phyloP scores from a whole-genome alignment of 2,113 vertebrate genomes.

The Poeciliopsis retropinna region DNA sequence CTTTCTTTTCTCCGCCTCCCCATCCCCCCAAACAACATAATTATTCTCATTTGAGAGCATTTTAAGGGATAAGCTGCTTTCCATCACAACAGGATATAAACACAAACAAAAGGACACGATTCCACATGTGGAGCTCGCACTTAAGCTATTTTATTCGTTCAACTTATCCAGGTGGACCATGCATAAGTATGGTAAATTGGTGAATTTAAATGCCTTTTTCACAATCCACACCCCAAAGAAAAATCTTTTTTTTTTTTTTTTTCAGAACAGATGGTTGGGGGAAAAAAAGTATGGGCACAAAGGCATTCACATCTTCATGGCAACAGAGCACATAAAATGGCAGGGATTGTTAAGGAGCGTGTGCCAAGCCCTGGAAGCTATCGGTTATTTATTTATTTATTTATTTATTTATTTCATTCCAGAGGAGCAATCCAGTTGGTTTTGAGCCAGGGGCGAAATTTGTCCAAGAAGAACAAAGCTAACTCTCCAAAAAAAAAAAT shows the following conservation, averaged over 20 bases:
- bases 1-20: not conserved
- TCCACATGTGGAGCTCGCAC: constrained; percentile 24
- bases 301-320: constrained; percentile 53
- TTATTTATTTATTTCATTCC: constrained; percentile 59
- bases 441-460: constrained; percentile 49
- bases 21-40: constrained; percentile 9
- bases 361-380: constrained; percentile 52
- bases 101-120: constrained; percentile 19
- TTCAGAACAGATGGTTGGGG: constrained; percentile 64
- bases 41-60: constrained; percentile 22
- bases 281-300: constrained; percentile 58
- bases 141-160: constrained; percentile 23
- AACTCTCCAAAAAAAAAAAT: constrained; percentile 48
- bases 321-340: constrained; percentile 53
- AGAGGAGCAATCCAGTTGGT: constrained; percentile 46
- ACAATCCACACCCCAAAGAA: constrained; percentile 33
- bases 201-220: constrained; percentile 35
- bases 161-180: constrained; percentile 37
- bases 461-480: constrained; percentile 43
- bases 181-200: constrained; percentile 23
- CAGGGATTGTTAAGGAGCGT: constrained; percentile 39
- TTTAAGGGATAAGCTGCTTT: constrained; percentile 13
- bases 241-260: not conserved
- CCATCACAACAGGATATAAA: constrained; percentile 3
- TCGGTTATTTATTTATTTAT: constrained; percentile 29